phyloP scores from a whole-genome alignment of 2,797 vertebrate species.

The Chelmon rostratus region DNA sequence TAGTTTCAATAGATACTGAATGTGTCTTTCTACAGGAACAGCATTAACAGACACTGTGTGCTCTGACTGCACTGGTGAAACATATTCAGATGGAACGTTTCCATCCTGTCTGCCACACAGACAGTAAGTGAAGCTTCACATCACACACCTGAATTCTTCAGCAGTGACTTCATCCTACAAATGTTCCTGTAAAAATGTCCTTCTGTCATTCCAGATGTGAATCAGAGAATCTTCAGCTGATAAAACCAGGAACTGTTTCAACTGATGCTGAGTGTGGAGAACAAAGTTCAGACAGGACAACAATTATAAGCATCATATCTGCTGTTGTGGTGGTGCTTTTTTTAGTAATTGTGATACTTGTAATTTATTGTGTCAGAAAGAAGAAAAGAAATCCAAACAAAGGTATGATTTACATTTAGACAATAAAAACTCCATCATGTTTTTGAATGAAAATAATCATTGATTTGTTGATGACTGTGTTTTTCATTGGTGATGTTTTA shows the following conservation, averaged over 20 bases:
- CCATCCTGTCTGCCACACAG: constrained; percentile 65
- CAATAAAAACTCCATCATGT: neutral
- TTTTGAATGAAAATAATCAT: neutral
- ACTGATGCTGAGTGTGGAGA: neutral
- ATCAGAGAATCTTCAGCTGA: neutral
- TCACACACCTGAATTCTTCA: neutral
- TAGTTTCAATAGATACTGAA: neutral
- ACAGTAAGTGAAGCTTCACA: constrained; percentile 54
- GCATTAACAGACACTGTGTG: constrained; percentile 58
- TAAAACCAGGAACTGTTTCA: neutral
- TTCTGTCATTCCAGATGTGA: neutral
- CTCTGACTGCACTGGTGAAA: constrained; percentile 54
- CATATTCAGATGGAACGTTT: constrained; percentile 66
- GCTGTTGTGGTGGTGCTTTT: too few relatives aligned
- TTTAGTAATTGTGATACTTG: neutral
- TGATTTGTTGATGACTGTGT: too few relatives aligned
- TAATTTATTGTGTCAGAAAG: neutral
- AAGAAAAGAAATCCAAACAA: neutral
- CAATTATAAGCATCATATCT: neutral
- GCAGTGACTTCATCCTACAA: neutral
- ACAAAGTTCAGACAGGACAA: too few relatives aligned
- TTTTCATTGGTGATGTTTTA: too few relatives aligned
- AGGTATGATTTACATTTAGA: neutral
- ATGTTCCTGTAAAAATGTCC: neutral
- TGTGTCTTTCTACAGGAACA: constrained; percentile 61